Evolutionary conservation across 1,140 invertebrate genomes (phyloP), one percentile per base, ranked within the genome.

Genomic region (Gonioctena quinquepunctata): DNA sequence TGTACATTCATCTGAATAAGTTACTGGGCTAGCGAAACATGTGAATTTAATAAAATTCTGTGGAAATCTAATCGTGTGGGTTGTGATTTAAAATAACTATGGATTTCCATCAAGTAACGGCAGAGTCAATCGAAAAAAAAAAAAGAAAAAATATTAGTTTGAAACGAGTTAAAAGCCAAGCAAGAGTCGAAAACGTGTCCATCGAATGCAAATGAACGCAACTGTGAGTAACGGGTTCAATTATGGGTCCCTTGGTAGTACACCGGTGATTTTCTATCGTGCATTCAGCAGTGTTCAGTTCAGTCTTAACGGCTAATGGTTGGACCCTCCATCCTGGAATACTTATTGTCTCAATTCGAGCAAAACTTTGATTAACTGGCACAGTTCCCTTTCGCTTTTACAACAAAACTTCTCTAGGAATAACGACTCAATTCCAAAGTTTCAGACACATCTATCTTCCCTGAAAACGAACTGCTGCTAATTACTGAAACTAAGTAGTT

Each of bases 301-400:
- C 21, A 59, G 23, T 25, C 23, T 26, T 25, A 59, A 59, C 11
- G 56, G 56, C 23, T 25, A 27, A 59, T n/a, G 16, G 56, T 59
- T 26, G 25, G n/a, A 59, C 23, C 56, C 13, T 25, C 0, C 25
- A 23, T 11, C 2, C 23, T 25, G 56, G 56, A 59, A 59, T 59
- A 59, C 56, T 22, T 25, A 59, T 59, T 59, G 56, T 59, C 56
- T 59, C 56, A 59, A 28, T 59, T 25, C 56, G 56, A 59, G 23
- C 25, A 25, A 59, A 59, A 59, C 56, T 59, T 59, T 59, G 56
- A 59, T 59, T 59, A 59, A 59, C 21, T 26, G 23, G 56, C 56
- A 59, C 56, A 59, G 21, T 59, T 59, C 26, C 56, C 56, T 59
- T 59, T 28, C 56, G 23, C 56, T 59, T 59, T 19, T 16, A 59